Percentiles rank a stretch among this genome's conserved stretches.
These are phyloP conservation scores for Emydoidea blandingii DNA, from an alignment of 2,797 vertebrate genomes.

Conservation along the genomic window DNA sequence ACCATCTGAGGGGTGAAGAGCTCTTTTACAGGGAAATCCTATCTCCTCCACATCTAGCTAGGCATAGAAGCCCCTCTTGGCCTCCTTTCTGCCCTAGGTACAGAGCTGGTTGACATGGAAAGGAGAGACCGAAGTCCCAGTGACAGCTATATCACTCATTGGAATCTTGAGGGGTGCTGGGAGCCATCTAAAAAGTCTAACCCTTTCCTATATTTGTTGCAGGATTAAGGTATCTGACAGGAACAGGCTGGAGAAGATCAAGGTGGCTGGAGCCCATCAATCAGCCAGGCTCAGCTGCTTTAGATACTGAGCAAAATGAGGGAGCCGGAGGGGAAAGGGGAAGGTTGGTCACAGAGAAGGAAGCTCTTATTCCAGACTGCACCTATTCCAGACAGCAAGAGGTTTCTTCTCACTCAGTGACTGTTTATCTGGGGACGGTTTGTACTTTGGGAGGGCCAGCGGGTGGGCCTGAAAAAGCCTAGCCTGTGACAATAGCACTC, in stretches of 20 bases:
- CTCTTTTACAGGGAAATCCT: background rate
- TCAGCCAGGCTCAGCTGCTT: background rate
- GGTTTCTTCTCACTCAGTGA: too few relatives aligned
- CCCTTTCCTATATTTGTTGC: background rate
- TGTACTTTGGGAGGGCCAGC: background rate
- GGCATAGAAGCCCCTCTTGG: background rate
- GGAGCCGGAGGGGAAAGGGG: background rate
- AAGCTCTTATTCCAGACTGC: background rate
- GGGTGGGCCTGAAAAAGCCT: background rate
- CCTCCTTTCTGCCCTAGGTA: fast-evolving
- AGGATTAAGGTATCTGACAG: background rate
- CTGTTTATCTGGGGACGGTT: background rate
- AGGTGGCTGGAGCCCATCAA: background rate
- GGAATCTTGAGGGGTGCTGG: background rate
- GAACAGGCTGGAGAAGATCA: background rate
- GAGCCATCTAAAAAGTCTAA: background rate
- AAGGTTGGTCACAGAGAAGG: background rate
- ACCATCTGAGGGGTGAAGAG: background rate
- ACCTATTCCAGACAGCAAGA: too few relatives aligned
- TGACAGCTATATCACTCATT: background rate
- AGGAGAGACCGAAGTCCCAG: background rate
- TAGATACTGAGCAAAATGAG: background rate
- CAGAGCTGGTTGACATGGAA: background rate
- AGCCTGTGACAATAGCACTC: background rate
- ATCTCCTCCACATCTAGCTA: background rate